Conservation (phyloP, 2,113 vertebrate genomes). For the Grallaria varia region DNA sequence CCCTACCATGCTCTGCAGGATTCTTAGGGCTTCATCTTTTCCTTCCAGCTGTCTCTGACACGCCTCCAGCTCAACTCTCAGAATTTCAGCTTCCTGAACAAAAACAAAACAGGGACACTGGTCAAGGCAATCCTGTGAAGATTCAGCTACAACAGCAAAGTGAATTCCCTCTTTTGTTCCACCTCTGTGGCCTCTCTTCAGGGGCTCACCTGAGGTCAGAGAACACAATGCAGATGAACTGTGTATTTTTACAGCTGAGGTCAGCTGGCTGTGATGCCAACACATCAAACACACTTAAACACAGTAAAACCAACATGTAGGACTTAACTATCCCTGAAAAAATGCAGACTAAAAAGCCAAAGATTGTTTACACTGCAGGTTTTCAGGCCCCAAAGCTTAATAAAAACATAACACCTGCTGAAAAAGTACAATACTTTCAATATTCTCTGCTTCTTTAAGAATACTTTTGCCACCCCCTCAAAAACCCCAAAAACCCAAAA, state of each 20-base stretch:
- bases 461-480: fast-evolving
- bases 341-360: neutral
- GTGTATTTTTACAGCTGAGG: neutral
- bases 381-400: neutral
- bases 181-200: neutral
- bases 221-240: neutral
- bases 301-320: neutral
- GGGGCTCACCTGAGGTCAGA: neutral
- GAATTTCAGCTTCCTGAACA: conserved; percentile 78
- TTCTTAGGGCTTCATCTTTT: conserved; percentile 92
- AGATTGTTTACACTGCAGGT: neutral
- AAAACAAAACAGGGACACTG: neutral
- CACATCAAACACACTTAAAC: neutral
- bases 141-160: fast-evolving
- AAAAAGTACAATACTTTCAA: neutral
- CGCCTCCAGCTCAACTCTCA: conserved; percentile 88
- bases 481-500: too few relatives aligned
- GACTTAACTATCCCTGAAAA: neutral
- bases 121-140: neutral
- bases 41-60: conserved; percentile 87
- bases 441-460: neutral
- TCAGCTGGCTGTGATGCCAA: neutral
- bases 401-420: neutral
- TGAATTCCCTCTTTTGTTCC: neutral
- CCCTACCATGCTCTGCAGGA: conserved; percentile 89